Evolutionary conservation across 35 echinoderm and acorn worm species (phyloP).

Genomic region (Apostichopus californicus): DNA sequence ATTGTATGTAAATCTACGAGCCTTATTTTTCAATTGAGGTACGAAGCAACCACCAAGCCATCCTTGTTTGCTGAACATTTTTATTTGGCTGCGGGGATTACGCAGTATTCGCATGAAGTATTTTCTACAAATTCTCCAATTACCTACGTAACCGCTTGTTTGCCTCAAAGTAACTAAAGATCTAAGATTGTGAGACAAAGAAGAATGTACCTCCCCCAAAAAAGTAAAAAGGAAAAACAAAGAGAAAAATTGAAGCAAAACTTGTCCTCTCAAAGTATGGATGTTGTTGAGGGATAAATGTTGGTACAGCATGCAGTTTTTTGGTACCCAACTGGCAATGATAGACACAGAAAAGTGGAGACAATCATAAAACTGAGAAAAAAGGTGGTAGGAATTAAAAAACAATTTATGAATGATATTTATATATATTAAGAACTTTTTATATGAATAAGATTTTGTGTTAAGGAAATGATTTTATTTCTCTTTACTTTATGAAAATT

Average conservation of each 20-base stretch:
- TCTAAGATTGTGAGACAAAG: too few species aligned
- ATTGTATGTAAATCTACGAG: background rate
- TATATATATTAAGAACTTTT: slow-evolving; percentile 58
- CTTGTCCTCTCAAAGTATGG: background rate
- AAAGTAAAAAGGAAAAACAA: too few species aligned
- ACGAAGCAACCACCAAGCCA: background rate
- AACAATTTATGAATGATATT: slow-evolving; percentile 30
- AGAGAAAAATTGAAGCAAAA: too few species aligned
- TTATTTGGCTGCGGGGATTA: background rate
- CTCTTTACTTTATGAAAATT: background rate
- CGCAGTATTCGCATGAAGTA: slow-evolving; percentile 47
- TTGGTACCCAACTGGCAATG: background rate
- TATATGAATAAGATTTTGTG: slow-evolving; percentile 25
- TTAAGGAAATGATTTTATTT: slow-evolving; percentile 8
- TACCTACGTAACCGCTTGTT: background rate
- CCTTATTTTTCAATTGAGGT: background rate
- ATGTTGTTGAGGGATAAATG: background rate
- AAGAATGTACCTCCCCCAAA: too few species aligned
- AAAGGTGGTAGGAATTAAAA: background rate
- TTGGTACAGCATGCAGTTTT: background rate
- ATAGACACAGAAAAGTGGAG: background rate
- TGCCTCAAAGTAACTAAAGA: background rate
- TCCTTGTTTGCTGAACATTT: background rate
- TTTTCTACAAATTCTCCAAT: slow-evolving; percentile 9
- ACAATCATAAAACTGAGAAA: background rate